Evolutionary conservation across 30 jellyfish, hydroid and myxozoan species (phyloP).

Genomic region (Hydra vulgaris): DNA sequence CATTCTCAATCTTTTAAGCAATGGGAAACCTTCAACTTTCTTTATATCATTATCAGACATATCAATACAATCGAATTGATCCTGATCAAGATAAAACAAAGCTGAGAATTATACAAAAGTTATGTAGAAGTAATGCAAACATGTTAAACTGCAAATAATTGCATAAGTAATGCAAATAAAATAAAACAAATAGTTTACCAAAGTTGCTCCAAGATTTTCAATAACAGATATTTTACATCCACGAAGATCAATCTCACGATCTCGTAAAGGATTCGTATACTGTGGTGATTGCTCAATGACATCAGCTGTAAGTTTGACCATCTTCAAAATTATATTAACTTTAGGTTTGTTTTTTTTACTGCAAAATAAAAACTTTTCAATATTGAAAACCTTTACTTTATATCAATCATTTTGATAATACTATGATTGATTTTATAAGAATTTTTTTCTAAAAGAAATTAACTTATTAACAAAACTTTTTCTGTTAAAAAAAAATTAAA

Average conservation of each 20-base stretch:
- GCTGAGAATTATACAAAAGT: neutral
- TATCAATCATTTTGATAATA: too few species aligned
- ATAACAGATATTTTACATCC: conserved; percentile 85
- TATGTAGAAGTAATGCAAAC: neutral
- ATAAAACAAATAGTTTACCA: conserved; percentile 31
- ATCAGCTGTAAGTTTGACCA: conserved; percentile 93
- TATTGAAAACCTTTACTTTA: too few species aligned
- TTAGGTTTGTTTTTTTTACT: too few species aligned
- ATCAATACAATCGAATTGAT: conserved; percentile 93
- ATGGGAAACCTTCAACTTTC: conserved; percentile 87
- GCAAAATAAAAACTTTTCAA: too few species aligned
- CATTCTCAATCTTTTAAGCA: conserved; percentile 57
- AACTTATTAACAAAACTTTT: too few species aligned
- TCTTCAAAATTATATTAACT: conserved; percentile 3
- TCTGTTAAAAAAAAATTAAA: too few species aligned
- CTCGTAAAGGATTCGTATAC: conserved; percentile 81
- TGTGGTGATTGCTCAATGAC: conserved; percentile 82
- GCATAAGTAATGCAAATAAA: neutral
- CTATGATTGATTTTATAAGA: too few species aligned
- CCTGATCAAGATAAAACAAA: conserved; percentile 56
- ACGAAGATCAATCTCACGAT: conserved; percentile 85
- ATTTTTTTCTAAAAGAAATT: too few species aligned
- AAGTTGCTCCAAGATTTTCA: conserved; percentile 93
- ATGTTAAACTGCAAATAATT: neutral
- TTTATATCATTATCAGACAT: conserved; percentile 84